These are phyloP conservation scores for Belonocnema kinseyi DNA, from an alignment of 1,140 invertebrate species.

Conservation along the genomic window DNA sequence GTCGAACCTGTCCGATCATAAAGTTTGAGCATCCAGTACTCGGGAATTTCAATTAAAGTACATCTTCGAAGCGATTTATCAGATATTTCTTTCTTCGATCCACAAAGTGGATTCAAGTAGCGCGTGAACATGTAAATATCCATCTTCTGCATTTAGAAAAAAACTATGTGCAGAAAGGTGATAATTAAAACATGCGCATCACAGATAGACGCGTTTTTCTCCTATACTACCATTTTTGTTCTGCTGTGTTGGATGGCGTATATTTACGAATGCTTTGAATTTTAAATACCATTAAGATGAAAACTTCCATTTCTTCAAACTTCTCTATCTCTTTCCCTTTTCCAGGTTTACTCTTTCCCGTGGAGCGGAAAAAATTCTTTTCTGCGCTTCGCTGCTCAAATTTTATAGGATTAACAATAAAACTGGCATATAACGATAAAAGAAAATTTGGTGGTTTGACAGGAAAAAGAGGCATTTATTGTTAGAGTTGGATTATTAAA, in stretches of 20 bases:
- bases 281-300: constrained; percentile 15
- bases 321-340: neutral
- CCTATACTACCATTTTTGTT: neutral
- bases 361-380: neutral
- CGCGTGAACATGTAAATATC: neutral
- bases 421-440: no score
- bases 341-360: neutral
- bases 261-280: neutral
- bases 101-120: neutral
- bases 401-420: no score
- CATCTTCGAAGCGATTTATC: neutral
- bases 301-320: neutral
- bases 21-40: constrained; percentile 4
- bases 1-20: neutral
- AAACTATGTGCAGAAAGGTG: neutral
- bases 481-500: no score
- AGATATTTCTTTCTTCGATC: constrained; percentile 5
- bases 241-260: neutral
- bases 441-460: no score
- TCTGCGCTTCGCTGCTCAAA: no score
- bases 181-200: constrained; percentile 3
- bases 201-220: no score
- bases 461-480: no score
- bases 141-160: neutral
- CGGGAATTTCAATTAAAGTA: constrained; percentile 20